Conservation (phyloP, 1,140 invertebrate genomes). For the Atta texana region DNA sequence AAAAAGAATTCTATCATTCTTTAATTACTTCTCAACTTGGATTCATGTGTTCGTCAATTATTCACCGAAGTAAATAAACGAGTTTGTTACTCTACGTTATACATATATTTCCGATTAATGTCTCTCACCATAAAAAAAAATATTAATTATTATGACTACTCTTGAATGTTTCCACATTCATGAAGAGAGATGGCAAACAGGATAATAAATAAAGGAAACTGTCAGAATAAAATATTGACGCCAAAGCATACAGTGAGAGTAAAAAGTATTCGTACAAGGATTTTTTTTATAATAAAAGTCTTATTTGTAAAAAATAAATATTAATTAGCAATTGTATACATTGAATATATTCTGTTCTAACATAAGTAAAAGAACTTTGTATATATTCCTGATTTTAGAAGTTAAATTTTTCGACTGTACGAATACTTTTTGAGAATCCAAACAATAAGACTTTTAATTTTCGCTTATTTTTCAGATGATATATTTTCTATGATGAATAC, state of each 20-base stretch:
- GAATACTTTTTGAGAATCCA: no score
- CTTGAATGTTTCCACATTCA: conserved; percentile 11
- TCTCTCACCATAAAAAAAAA: background rate
- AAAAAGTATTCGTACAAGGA: no score
- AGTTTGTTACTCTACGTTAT: background rate
- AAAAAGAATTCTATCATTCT: background rate
- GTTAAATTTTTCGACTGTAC: no score
- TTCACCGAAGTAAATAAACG: background rate
- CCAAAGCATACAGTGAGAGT: background rate
- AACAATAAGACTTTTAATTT: no score
- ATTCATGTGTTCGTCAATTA: background rate
- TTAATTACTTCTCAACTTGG: background rate
- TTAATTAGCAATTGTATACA: no score
- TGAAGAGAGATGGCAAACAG: conserved; percentile 4
- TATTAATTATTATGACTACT: conserved; percentile 10
- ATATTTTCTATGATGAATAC: no score
- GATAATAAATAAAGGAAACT: background rate
- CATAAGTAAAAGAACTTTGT: no score
- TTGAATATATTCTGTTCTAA: no score
- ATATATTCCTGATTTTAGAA: no score
- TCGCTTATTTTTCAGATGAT: no score
- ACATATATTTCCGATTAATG: background rate
- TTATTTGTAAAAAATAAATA: no score
- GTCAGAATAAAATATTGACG: conserved; percentile 19
- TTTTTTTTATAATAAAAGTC: no score